Evolutionary conservation across 2,113 vertebrate genomes (phyloP).

Genomic region (Rhea americana): DNA sequence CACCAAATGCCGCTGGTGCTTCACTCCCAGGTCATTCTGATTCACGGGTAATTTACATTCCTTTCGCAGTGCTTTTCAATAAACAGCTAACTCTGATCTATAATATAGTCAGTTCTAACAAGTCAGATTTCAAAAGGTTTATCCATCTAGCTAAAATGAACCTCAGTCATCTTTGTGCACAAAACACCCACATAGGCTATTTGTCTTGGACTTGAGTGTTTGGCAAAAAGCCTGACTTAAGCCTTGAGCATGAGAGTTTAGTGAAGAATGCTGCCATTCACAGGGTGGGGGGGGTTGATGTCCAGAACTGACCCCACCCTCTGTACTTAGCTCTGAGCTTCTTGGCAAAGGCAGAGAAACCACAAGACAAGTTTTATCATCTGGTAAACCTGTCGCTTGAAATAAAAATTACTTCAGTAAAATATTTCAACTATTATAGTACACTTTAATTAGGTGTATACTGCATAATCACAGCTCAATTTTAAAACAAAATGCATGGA

Average conservation of each 20-base stretch:
- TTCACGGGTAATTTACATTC: slow-evolving; percentile 17
- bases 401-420: slow-evolving; percentile 82
- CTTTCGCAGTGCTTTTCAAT: slow-evolving; percentile 36
- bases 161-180: slow-evolving; percentile 70
- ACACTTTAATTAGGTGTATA: slow-evolving; percentile 78
- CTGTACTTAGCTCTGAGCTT: slow-evolving; percentile 72
- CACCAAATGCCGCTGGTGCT: neutral
- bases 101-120: slow-evolving; percentile 50
- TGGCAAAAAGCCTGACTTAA: slow-evolving; percentile 76
- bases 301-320: slow-evolving; percentile 76
- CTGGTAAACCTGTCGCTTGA: slow-evolving; percentile 79
- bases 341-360: slow-evolving; percentile 78
- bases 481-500: slow-evolving; percentile 41
- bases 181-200: slow-evolving; percentile 78
- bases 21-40: neutral
- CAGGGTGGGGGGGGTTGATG: slow-evolving; percentile 42
- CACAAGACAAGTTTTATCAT: slow-evolving; percentile 89
- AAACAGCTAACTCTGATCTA: slow-evolving; percentile 58
- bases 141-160: slow-evolving; percentile 71
- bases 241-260: slow-evolving; percentile 73
- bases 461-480: slow-evolving; percentile 77
- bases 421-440: slow-evolving; percentile 82
- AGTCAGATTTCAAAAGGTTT: slow-evolving; percentile 72
- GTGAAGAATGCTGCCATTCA: slow-evolving; percentile 74
- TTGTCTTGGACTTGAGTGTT: slow-evolving; percentile 73